phyloP scores from a whole-genome alignment of 1,140 invertebrate species.

The Drosophila kohkoa region DNA sequence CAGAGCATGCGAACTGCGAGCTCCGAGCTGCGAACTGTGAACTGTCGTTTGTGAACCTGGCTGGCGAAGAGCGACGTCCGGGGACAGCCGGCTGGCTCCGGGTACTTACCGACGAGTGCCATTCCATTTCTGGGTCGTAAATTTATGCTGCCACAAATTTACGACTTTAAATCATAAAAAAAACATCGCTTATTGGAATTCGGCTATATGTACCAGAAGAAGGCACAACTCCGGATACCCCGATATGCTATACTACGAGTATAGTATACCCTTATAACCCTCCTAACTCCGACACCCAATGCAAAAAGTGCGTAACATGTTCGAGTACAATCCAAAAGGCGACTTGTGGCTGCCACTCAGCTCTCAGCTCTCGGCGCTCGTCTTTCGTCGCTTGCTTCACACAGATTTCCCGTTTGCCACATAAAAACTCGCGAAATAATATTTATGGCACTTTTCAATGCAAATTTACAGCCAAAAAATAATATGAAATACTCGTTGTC shows the following conservation, averaged over 20 bases:
- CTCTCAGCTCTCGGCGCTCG: constrained; percentile 13
- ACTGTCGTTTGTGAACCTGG: background rate
- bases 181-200: constrained; percentile 62
- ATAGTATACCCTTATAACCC: too few relatives aligned
- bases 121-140: constrained; percentile 79
- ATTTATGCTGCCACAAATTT: constrained; percentile 72
- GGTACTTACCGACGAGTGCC: constrained; percentile 65
- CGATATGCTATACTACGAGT: background rate
- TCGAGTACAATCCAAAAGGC: constrained; percentile 9
- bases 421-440: constrained; percentile 77
- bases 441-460: constrained; percentile 80
- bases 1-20: constrained; percentile 1
- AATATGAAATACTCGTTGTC: constrained; percentile 64
- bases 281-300: background rate
- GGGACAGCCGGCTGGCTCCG: constrained; percentile 49
- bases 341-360: constrained; percentile 7
- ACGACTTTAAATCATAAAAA: constrained; percentile 81
- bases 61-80: background rate
- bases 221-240: background rate
- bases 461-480: constrained; percentile 73
- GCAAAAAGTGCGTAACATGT: constrained; percentile 7
- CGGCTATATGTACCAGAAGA: constrained; percentile 12
- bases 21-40: too few relatives aligned
- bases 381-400: background rate
- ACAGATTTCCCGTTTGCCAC: constrained; percentile 59